Percentiles rank a stretch among this genome's conserved stretches.
Evolutionary conservation across 1,140 invertebrate species (phyloP).

Genomic region (Melitaea cinxia): DNA sequence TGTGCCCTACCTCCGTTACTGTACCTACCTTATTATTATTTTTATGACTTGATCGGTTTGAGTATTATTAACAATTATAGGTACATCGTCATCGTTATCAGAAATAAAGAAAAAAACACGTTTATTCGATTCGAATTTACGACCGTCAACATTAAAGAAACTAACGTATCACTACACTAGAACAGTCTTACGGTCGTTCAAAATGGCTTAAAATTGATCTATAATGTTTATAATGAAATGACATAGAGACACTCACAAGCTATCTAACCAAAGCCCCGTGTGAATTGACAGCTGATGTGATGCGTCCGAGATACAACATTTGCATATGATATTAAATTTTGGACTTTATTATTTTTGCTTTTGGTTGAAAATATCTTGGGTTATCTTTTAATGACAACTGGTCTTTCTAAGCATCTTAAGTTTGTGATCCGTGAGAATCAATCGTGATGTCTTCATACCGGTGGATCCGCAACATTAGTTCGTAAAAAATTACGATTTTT

Average conservation of each 20-base stretch:
- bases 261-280: conserved; percentile 58
- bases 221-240: conserved; percentile 47
- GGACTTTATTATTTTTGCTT: conserved; percentile 28
- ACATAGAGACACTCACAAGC: conserved; percentile 50
- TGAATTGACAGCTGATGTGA: conserved; percentile 71
- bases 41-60: background rate
- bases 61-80: background rate
- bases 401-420: conserved; percentile 64
- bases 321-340: conserved; percentile 23
- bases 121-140: no score
- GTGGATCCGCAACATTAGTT: conserved; percentile 55
- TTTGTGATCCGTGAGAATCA: conserved; percentile 67
- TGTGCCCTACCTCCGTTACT: no score
- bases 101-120: no score
- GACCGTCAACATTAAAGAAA: no score
- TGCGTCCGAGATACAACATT: conserved; percentile 46
- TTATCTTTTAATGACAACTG: conserved; percentile 43
- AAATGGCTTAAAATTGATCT: background rate
- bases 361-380: conserved; percentile 11
- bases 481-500: conserved; percentile 48
- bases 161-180: no score
- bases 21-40: no score
- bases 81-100: no score
- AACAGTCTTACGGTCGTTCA: background rate
- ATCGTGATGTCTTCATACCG: conserved; percentile 53